Base-by-base conservation (phyloP, 2,113 vertebrate species). In the Trematomus loennbergii region DNA sequence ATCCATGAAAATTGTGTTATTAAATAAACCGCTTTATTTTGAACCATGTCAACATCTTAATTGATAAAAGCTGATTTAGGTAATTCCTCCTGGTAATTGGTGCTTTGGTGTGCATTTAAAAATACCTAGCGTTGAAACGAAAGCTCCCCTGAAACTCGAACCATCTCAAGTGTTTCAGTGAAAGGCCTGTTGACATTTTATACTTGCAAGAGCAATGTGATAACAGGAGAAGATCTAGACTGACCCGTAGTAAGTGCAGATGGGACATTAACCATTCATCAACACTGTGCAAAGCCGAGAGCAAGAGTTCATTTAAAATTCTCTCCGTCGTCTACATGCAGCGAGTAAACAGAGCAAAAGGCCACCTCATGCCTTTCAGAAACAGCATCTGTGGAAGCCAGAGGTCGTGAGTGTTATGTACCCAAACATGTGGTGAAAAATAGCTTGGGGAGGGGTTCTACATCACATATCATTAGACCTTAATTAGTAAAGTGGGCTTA, bases 311-410 rank as follows among this genome's bases (percentile, higher is more conserved):
- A 67, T 84, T 77, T 71, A 22, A 12, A 49, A 85, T 75, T 82
- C 70, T 22, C n/a, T 55, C 15, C 7, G 9, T 57, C 7, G 25
- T 52, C 33, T 25, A 50, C 52, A 22, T 61, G 46, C 17, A 45
- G 52, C 3, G 17, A 79, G 50, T 50, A 71, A 81, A 76, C 50
- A 15, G 67, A 71, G 80, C 58, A 55, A 76, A 8, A 75, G 61
- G 71, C 58, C 80, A 59, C 45, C 36, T 40, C 3, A 17, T 53
- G 78, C 82, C 66, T 1, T 66, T 78, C 49, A 10, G 57, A 85
- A 81, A 76, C 46, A 63, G 66, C 91, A 94, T 92, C 91, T 91
- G 91, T 55, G 60, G 45, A 79, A 77, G 87, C 61, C 81, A 88
- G 83, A 88, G 89, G 91, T 89, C 82, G 70, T n/a, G 33, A 74